phyloP scores from a whole-genome alignment of 2,888 invertebrate species.

The Rhagonycha lutea region DNA sequence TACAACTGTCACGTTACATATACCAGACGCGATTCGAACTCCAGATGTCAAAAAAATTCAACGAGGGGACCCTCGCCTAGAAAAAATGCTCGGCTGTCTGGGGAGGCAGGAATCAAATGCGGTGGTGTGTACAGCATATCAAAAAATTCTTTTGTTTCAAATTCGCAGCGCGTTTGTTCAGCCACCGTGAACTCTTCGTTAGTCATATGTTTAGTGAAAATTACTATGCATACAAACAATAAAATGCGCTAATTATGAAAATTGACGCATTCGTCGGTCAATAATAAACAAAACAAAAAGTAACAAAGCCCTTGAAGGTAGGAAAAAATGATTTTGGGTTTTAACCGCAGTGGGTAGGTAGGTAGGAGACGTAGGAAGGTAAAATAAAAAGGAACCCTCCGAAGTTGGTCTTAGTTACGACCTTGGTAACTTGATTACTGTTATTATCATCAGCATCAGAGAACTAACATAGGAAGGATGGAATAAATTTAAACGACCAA shows the following conservation, averaged over 20 bases:
- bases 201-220: not conserved
- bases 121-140: not conserved
- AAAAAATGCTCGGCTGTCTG: not conserved
- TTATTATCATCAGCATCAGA: not conserved
- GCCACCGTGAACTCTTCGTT: slow-evolving; percentile 3
- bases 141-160: slow-evolving; percentile 5
- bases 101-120: not conserved
- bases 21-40: slow-evolving; percentile 13
- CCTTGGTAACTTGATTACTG: slow-evolving; percentile 1
- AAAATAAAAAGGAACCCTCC: not conserved
- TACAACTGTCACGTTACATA: not conserved
- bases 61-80: not conserved
- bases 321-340: not conserved
- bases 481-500: slow-evolving; percentile 1
- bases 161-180: slow-evolving; percentile 10
- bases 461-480: not conserved
- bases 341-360: not conserved
- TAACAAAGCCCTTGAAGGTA: not conserved
- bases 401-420: not conserved
- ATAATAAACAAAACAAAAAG: not conserved
- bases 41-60: slow-evolving; percentile 13
- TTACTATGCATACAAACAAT: slow-evolving; percentile 5
- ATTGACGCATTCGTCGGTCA: not conserved
- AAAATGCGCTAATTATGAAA: slow-evolving; percentile 3
- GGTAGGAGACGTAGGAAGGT: not conserved